Base-by-base conservation (phyloP, 2,113 vertebrate species). In the Bucco capensis region DNA sequence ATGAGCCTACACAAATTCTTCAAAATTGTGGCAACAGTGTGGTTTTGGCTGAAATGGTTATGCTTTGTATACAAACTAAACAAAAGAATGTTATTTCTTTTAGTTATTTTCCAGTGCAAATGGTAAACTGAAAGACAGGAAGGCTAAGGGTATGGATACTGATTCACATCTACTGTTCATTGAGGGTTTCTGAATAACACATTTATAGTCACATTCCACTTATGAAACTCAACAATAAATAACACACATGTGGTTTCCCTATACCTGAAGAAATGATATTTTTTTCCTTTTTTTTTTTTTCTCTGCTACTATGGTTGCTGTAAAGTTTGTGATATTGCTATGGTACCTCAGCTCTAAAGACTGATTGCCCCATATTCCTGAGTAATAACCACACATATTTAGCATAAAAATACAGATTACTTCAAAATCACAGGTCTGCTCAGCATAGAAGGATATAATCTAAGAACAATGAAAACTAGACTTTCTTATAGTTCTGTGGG, bases 21-120 rank as follows among this genome's bases (percentile, higher is more conserved):
- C 12, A 35, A 50, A 87, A 6, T 33, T 0, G 2, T 12, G 35
- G 19, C 7, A 27, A 10, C 3, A 19, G 3, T 5, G 3, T 12
- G n/a, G 14, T 44, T 65, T 58, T 50, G 35, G 10, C 5, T 80
- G 25, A 67, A 86, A 28, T 25, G 4, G 1, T 31, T 81, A 30
- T 5, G 23, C 4, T 89, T 69, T 1, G 1, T 54, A 35, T 25
- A 5, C 5, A 38, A 61, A 64, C 6, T 61, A 35, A 62, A 49
- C 1, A 3, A 46, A 35, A 50, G 4, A 19, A 1, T 53, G 14
- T 31, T 21, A 6, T 28, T 72, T 67, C 13, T 37, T 42, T 40
- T 21, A 46, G 16, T 50, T 78, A 44, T 88, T 73, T 85, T 15
- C 25, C 16, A 50, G 19, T 24, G 10, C 10, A 65, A 50, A 44